phyloP scores from a whole-genome alignment of 2,888 invertebrate genomes.

The Tenthredo scrophulariae region DNA sequence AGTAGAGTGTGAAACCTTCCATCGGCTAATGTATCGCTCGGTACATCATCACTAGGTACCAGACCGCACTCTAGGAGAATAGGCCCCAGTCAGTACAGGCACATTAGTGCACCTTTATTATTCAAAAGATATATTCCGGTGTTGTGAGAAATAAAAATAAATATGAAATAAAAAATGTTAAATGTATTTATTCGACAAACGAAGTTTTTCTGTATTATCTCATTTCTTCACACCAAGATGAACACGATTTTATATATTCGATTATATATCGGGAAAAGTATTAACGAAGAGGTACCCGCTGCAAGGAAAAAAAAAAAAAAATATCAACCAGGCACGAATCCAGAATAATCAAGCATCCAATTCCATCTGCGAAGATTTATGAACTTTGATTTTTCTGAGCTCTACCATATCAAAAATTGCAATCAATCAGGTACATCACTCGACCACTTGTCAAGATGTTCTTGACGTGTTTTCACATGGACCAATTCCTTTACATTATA shows the following conservation, averaged over 20 bases:
- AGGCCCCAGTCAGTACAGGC: not conserved
- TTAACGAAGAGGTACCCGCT: not conserved
- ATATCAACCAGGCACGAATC: not conserved
- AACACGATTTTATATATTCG: not conserved
- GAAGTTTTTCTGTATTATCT: not conserved
- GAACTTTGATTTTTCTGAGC: too few relatives aligned
- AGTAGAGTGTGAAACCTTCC: conserved; percentile 10
- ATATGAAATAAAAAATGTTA: not conserved
- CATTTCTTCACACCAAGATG: not conserved
- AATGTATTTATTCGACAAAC: not conserved
- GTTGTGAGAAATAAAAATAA: not conserved
- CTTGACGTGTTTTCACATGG: too few relatives aligned
- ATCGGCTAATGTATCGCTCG: conserved; percentile 40
- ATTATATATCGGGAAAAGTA: not conserved
- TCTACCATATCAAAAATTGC: too few relatives aligned
- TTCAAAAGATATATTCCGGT: conserved; percentile 1
- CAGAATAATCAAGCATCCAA: too few relatives aligned
- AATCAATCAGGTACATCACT: too few relatives aligned
- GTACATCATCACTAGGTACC: conserved; percentile 13
- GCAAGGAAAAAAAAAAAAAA: not conserved
- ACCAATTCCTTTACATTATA: too few relatives aligned
- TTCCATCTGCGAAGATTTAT: too few relatives aligned
- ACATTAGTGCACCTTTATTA: not conserved
- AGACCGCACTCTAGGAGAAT: conserved; percentile 13
- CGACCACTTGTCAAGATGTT: too few relatives aligned